Base-by-base conservation (phyloP, 1,140 invertebrate species). In the Caenorhabditis latens region DNA sequence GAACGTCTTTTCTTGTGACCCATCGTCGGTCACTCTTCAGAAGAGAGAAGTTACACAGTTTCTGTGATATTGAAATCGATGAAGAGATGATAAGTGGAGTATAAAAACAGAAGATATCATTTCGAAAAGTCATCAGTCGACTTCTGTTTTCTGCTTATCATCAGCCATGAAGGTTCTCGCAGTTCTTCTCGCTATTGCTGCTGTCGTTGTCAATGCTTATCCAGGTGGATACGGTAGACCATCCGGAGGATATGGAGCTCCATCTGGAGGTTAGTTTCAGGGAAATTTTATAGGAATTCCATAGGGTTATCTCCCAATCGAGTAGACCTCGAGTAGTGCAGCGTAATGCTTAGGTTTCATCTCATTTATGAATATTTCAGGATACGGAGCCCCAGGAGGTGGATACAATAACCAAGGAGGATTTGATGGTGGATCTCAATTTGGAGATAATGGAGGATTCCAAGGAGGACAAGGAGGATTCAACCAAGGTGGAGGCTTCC, bases 221-320 rank as follows among this genome's bases (percentile, higher is more conserved):
- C 71, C 71, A 79, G 46, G 71, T 24, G 71, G 71, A 50, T 79
- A 79, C 46, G 71, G 71, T 24, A 79, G 71, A 79, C 71, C 71
- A 24, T 14, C 67, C 19, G 71, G 71, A 79, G 71, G 71, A 79
- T 79, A 79, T 50, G 71, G 71, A 50, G 46, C 71, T 32, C 71
- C 71, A 79, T 79, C 71, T n/a, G 71, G 71, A 79, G 71, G 71
- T 79, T 46, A 24, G 46, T 43, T 32, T 32, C 32, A 32, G 32
- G 32, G 32, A 32, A 32, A 32, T 32, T 0, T 32, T 2, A 2
- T 32, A 32, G 0, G 2, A 32, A 32, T 32, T 32, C 32, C 32
- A 32, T 32, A 32, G 32, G 0, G 32, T 32, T 32, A 32, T 32
- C 32, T 32, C 32, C 32, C 32, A 32, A 32, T 32, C 0, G 32